Evolutionary conservation across 2,797 vertebrate species (phyloP).

Genomic region (Cryptoblepharus egeriae): DNA sequence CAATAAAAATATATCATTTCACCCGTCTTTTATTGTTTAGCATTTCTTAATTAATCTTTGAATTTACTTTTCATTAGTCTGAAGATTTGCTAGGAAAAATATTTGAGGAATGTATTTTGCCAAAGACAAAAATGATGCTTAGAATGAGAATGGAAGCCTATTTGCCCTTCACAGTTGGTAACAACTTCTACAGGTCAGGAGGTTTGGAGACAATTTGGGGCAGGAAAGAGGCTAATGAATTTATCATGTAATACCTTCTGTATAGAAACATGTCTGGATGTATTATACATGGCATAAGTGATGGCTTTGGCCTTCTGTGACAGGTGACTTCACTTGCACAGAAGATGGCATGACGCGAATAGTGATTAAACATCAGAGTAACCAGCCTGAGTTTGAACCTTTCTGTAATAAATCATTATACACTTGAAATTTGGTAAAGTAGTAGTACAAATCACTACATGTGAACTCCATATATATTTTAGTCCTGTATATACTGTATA

Average conservation of each 20-base stretch:
- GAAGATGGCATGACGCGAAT: conserved; percentile 63
- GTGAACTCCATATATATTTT: conserved; percentile 30
- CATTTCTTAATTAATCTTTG: neutral
- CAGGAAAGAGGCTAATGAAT: conserved; percentile 42
- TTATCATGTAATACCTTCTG: conserved; percentile 29
- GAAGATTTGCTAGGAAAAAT: neutral
- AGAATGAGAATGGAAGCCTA: conserved; percentile 7
- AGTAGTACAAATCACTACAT: conserved; percentile 60
- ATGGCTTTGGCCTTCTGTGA: conserved; percentile 48
- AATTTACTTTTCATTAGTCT: conserved; percentile 5
- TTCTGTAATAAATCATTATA: conserved; percentile 66
- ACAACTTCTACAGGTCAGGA: conserved; percentile 40
- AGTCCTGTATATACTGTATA: neutral
- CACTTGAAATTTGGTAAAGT: conserved; percentile 70
- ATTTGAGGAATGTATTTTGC: neutral
- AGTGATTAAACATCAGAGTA: conserved; percentile 61
- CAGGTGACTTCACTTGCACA: conserved; percentile 52
- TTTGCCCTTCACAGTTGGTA: conserved; percentile 42
- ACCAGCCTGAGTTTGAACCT: conserved; percentile 56
- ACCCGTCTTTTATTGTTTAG: neutral
- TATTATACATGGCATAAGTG: conserved; percentile 32
- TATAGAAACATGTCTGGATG: conserved; percentile 18
- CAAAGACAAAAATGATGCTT: conserved; percentile 14
- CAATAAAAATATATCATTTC: neutral
- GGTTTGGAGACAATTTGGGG: conserved; percentile 35